Evolutionary conservation across 2,888 invertebrate species (phyloP), one percentile per base, ranked within the genome.

Genomic region (Synergus laeviventris): DNA sequence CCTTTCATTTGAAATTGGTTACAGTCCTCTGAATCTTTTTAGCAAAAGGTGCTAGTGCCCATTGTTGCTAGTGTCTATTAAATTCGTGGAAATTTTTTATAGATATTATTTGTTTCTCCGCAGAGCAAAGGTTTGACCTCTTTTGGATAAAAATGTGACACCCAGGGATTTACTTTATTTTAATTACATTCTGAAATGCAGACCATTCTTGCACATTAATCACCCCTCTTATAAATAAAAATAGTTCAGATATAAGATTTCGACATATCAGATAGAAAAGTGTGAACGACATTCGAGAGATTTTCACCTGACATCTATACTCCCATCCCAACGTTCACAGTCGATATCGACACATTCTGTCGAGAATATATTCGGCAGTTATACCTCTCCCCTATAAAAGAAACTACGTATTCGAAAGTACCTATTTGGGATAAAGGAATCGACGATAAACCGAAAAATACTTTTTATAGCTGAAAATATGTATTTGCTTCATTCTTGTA

Each of bases 341-440:
- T 14, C 64, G 39, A 18, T 39, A 64, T 64, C 21, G 42, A 62
- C 39, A 62, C 62, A 18, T 54, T 54, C 11, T 18, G 62, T 38
- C 62, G 38, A 62, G 12, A 39, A 62, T 62, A 39, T 62, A 38
- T 36, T 39, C 39, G 8, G 3, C 8, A 18, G n/a, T 39, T 38
- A n/a, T n/a, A 62, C 62, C 62, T 64, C 42, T 1, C 21, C 21
- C 24, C 24, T 31, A 60, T 18, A 21, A 14, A 21, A 42, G 24
- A 39, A 12, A 12, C 59, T n/a, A 21, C 18, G 11, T 59, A 42
- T 64, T 42, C 21, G 14, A 59, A 59, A 24, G 24, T 59, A 24
- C 21, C 21, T 21, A 21, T 56, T 18, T 56, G 9, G 9, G 3
- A 21, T 56, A 24, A 59, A 59, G 24, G 1, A 24, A 59, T 24